Evolutionary conservation across 2,797 vertebrate species (phyloP).

Genomic region (Periparus ater): DNA sequence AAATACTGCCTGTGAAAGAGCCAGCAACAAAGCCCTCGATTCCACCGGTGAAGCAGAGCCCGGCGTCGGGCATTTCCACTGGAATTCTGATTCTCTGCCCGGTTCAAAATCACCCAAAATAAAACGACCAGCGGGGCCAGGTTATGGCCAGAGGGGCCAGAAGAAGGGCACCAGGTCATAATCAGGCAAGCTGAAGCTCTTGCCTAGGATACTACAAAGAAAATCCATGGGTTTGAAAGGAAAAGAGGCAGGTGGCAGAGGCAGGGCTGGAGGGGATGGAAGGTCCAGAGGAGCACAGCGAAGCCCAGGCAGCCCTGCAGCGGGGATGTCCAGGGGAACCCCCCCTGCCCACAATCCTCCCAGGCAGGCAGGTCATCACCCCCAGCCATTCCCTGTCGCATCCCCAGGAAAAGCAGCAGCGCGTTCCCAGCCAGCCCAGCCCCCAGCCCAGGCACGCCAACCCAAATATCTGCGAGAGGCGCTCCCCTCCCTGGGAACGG

Average conservation of each 20-base stretch:
- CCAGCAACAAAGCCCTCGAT: constrained; percentile 72
- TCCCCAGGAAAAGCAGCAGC: constrained; percentile 6
- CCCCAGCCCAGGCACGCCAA: constrained; percentile 58
- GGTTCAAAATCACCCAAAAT: not conserved
- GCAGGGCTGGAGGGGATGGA: not conserved
- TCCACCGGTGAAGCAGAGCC: constrained; percentile 62
- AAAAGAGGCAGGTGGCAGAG: not conserved
- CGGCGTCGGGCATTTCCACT: constrained; percentile 53
- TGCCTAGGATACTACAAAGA: not conserved
- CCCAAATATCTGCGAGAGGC: constrained; percentile 58
- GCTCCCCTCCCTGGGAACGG: constrained; percentile 53
- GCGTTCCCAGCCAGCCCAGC: constrained; percentile 48
- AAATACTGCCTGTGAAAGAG: constrained; percentile 73
- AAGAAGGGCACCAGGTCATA: not conserved
- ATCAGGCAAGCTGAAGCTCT: not conserved
- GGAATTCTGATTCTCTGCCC: constrained; percentile 45
- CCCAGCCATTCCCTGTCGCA: not conserved
- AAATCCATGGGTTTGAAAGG: not conserved
- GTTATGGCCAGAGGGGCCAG: not conserved
- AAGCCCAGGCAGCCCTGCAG: fast-evolving
- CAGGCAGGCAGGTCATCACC: not conserved
- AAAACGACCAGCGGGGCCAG: fast-evolving
- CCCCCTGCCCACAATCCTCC: not conserved
- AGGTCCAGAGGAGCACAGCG: not conserved
- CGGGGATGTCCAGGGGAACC: not conserved